Base-by-base conservation (phyloP, 2,113 vertebrate species). In the Petaurus breviceps region DNA sequence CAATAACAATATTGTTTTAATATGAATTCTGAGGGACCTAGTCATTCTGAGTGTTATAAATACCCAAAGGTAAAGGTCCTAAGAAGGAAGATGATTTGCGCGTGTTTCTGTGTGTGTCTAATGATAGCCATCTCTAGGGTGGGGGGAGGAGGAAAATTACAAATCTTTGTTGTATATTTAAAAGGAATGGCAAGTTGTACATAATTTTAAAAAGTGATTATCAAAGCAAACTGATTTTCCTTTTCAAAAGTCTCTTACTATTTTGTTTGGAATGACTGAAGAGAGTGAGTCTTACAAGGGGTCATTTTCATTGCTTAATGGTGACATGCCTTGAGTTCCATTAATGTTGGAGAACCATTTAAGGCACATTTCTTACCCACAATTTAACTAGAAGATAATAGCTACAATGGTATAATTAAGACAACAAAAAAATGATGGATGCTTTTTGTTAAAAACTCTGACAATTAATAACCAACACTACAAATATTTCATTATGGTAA, bases 321-420 rank as follows among this genome's bases (percentile, higher is more conserved):
- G 26, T n/a, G 61, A 92, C 19, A 53, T 8, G 16, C 23, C 77
- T 89, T 53, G 12, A 84, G 22, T 14, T 92, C 55, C 28, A 51
- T 51, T 90, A 93, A 49, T 84, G n/a, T 25, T 53, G 12, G 23
- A 49, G 51, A 91, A 46, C 25, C 89, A 8, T 0, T 50, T 51
- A 14, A 57, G 57, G 12, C 24, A 24, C 51, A 26, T 16, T 52
- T 93, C 90, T 93, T 16, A 43, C 37, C 22, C 52, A 77, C 37
- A 37, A 94, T 6, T 94, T 93, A 91, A 90, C n/a, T 90, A 51
- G 68, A 93, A 95, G 53, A 77, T 54, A 68, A 77, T 77, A 93
- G 61, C 50, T 25, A 92, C 26, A 55, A 91, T 90, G 43, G n/a
- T 90, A 51, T 55, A 93, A 54, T 51, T 90, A 61, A 94, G 61